Evolutionary conservation across 2,113 vertebrate genomes (phyloP).

Genomic region (Hassar affinis): DNA sequence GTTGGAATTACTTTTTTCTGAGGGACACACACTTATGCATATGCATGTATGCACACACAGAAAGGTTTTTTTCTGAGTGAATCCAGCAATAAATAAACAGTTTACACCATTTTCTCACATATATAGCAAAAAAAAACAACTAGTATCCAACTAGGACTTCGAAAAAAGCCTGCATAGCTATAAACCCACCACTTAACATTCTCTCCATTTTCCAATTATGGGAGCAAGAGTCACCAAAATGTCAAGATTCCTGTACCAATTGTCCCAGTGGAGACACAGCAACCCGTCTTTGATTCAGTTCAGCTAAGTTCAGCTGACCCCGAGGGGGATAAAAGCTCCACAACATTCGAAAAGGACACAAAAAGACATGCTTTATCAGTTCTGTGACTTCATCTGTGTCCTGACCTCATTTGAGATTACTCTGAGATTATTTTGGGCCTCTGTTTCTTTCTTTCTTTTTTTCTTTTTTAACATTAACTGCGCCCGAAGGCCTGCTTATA

Average conservation of each 20-base stretch:
- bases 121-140: neutral
- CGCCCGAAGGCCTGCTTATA: neutral
- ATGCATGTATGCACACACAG: neutral
- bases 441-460: neutral
- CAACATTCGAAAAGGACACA: slow-evolving; percentile 10
- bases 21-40: neutral
- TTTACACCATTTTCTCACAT: neutral
- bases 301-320: slow-evolving; percentile 2
- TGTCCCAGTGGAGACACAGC: slow-evolving; percentile 1
- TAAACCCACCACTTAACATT: slow-evolving; percentile 9
- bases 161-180: neutral
- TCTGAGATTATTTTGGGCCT: slow-evolving; percentile 32
- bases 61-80: neutral
- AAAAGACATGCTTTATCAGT: slow-evolving; percentile 10
- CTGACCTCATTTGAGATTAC: slow-evolving; percentile 46
- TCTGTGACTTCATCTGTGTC: neutral
- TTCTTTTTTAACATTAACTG: neutral
- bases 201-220: slow-evolving; percentile 2
- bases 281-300: slow-evolving; percentile 1
- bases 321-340: neutral
- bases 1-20: neutral
- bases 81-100: neutral
- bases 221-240: neutral
- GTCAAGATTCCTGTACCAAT: slow-evolving; percentile 33
- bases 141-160: neutral